Conservation (phyloP, 2,113 vertebrate species). For the Cynopterus brachyotis region DNA sequence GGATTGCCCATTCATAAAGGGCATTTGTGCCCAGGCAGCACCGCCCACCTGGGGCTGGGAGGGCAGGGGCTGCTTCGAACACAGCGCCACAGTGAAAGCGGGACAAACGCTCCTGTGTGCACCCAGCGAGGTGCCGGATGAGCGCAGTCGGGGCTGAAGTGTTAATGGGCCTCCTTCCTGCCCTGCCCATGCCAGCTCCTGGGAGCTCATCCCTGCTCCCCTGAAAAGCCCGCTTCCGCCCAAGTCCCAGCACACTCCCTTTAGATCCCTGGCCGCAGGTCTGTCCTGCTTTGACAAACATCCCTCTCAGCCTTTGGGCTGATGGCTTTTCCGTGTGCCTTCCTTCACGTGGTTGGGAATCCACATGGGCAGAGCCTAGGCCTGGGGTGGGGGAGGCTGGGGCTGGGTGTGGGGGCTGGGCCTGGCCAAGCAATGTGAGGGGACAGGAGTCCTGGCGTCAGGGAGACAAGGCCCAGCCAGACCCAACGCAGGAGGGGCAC, state of each 20-base stretch:
- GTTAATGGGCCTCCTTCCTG: conserved; percentile 74
- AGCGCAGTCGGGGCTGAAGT: conserved; percentile 41
- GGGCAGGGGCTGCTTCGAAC: conserved; percentile 51
- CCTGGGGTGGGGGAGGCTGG: background rate
- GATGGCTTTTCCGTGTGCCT: conserved; percentile 47
- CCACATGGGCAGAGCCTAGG: background rate
- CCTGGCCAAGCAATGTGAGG: background rate
- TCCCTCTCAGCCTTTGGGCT: conserved; percentile 40
- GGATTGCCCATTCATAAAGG: conserved; percentile 68
- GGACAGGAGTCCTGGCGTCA: background rate
- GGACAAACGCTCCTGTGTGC: conserved; percentile 71
- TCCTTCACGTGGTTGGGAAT: conserved; percentile 66
- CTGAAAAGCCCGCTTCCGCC: conserved; percentile 42
- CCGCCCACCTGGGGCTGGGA: conserved; percentile 61
- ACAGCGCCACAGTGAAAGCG: conserved; percentile 60
- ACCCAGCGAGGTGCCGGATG: conserved; percentile 45
- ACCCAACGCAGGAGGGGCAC: background rate
- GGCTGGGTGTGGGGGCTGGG: background rate
- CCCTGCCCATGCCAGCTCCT: conserved; percentile 53
- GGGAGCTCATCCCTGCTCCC: conserved; percentile 49
- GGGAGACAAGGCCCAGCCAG: background rate
- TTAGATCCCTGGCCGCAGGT: conserved; percentile 43
- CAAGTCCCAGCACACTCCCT: background rate
- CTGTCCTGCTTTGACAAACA: conserved; percentile 63
- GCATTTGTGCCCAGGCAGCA: conserved; percentile 56